phyloP scores from a whole-genome alignment of 1,140 invertebrate species.

The Hormaphis cornu region DNA sequence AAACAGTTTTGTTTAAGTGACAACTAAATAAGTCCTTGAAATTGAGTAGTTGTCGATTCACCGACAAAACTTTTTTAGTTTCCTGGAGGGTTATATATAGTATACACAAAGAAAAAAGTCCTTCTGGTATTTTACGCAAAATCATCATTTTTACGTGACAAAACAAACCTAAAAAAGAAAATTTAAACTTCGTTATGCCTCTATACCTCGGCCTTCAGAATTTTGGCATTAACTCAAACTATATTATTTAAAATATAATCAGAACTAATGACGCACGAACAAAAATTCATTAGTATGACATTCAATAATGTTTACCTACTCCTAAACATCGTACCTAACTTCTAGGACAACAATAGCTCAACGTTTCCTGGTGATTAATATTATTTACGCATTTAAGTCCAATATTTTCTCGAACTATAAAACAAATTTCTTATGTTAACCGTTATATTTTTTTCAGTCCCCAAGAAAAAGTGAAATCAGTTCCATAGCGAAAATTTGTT shows the following conservation, averaged over 20 bases:
- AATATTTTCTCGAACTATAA: too few relatives aligned
- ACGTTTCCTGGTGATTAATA: neutral
- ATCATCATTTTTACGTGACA: neutral
- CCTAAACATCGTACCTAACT: too few relatives aligned
- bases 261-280: neutral
- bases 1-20: neutral
- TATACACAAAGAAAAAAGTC: too few relatives aligned
- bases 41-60: neutral
- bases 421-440: too few relatives aligned
- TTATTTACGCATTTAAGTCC: neutral
- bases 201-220: neutral
- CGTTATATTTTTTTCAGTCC: neutral
- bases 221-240: neutral
- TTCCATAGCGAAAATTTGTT: neutral
- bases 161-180: neutral
- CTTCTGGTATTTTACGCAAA: neutral
- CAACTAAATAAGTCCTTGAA: slow-evolving; percentile 11
- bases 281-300: neutral
- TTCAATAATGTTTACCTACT: neutral
- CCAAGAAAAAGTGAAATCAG: neutral
- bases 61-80: neutral
- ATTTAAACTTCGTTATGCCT: neutral
- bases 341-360: too few relatives aligned
- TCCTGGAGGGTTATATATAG: neutral
- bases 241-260: neutral